Evolutionary conservation across 2,113 vertebrate species (phyloP).

Genomic region (Barbus barbus): DNA sequence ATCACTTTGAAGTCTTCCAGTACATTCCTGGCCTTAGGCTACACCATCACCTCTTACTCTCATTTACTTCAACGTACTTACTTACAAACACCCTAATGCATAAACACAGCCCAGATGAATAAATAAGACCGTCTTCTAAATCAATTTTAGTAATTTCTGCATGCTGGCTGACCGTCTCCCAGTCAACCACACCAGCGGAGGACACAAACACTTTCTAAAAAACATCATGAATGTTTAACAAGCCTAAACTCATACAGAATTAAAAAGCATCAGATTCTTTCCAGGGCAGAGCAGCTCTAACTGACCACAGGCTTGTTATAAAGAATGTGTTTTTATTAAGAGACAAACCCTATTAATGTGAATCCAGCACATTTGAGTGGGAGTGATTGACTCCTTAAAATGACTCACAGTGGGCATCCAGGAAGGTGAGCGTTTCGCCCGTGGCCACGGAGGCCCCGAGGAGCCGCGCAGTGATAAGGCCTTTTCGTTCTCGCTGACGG

Average conservation of each 20-base stretch:
- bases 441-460: conserved; percentile 90
- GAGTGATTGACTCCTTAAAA: conserved; percentile 8
- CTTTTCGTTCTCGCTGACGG: conserved; percentile 91
- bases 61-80: not conserved
- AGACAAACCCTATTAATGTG: conserved; percentile 21
- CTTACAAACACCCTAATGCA: not conserved
- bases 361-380: conserved; percentile 23
- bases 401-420: conserved; percentile 93
- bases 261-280: conserved; percentile 31
- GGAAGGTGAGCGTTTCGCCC: conserved; percentile 92
- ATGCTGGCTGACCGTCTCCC: not conserved
- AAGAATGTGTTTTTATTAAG: conserved; percentile 20
- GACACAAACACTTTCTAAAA: conserved; percentile 34
- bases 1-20: not conserved
- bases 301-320: not conserved
- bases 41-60: not conserved
- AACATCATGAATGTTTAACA: conserved; percentile 34
- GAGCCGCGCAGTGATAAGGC: conserved; percentile 92
- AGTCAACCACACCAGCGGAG: conserved; percentile 3
- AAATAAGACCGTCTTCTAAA: not conserved
- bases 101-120: not conserved
- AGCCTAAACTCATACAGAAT: conserved; percentile 22
- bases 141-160: not conserved
- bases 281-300: not conserved
- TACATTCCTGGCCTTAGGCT: not conserved